phyloP scores from a whole-genome alignment of 2,888 invertebrate genomes.

The Hipparchia sbordonii region DNA sequence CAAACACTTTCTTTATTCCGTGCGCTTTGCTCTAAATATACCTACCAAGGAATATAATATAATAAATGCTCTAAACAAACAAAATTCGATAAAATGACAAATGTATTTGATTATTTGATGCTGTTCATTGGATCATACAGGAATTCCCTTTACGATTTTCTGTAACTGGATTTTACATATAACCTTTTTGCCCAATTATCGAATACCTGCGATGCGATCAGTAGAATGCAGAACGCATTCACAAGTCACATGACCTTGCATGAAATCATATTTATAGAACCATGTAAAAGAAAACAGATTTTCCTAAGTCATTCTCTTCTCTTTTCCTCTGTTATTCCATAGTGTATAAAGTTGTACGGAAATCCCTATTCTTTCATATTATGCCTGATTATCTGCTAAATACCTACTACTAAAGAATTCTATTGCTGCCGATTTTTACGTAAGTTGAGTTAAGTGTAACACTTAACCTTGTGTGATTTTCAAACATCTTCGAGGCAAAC shows the following conservation, averaged over 20 bases:
- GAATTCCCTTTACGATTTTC: constrained; percentile 20
- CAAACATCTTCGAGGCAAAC: constrained; percentile 39
- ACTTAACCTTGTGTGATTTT: constrained; percentile 42
- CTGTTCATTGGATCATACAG: background rate
- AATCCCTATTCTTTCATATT: no score
- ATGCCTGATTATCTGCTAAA: no score
- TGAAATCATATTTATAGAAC: background rate
- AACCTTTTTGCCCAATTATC: constrained; percentile 45
- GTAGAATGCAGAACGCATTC: background rate
- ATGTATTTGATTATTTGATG: no score
- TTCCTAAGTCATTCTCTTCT: background rate
- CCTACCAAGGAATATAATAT: no score
- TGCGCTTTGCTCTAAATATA: background rate
- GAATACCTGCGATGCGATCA: constrained; percentile 34
- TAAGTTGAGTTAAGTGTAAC: constrained; percentile 4
- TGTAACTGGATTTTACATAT: constrained; percentile 7
- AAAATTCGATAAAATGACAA: background rate
- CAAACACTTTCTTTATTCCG: constrained; percentile 39
- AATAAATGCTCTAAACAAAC: background rate
- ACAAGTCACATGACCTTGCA: background rate
- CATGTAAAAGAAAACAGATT: background rate
- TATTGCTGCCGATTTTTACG: background rate
- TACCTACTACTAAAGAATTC: no score
- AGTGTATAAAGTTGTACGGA: no score
- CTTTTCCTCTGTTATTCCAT: background rate